Evolutionary conservation across 2,888 invertebrate genomes (phyloP).

Genomic region (Gymnoscelis rufifasciata): DNA sequence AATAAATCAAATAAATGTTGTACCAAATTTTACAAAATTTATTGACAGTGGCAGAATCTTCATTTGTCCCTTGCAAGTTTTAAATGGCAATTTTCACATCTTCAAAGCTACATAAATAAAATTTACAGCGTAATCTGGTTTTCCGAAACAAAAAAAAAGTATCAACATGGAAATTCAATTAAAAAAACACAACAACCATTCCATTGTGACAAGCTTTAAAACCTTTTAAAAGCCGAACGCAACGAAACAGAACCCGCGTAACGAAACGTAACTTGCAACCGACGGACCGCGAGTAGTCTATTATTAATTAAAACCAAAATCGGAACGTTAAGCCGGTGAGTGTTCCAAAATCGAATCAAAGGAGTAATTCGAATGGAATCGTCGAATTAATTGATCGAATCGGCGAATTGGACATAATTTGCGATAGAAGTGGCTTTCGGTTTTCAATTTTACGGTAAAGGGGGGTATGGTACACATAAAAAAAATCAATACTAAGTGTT

Average conservation of each 20-base stretch:
- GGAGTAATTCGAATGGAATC: slow-evolving; percentile 64
- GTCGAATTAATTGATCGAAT: slow-evolving; percentile 43
- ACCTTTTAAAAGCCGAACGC: slow-evolving; percentile 24
- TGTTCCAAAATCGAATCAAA: slow-evolving; percentile 63
- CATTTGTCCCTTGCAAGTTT: too few relatives aligned
- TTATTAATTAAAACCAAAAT: slow-evolving; percentile 71
- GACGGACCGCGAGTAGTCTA: slow-evolving; percentile 43
- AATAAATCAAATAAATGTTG: too few relatives aligned
- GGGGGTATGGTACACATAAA: too few relatives aligned
- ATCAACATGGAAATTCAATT: slow-evolving; percentile 1
- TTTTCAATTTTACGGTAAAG: too few relatives aligned
- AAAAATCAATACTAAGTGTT: too few relatives aligned
- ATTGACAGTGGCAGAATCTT: too few relatives aligned
- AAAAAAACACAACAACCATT: not conserved
- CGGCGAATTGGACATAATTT: not conserved
- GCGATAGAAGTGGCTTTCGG: slow-evolving; percentile 6
- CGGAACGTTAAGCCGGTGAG: slow-evolving; percentile 53
- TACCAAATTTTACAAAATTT: too few relatives aligned
- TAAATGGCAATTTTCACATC: too few relatives aligned
- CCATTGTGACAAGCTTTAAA: slow-evolving; percentile 8
- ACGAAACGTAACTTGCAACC: slow-evolving; percentile 41
- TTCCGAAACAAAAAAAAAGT: too few relatives aligned
- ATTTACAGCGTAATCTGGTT: too few relatives aligned
- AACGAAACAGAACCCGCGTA: slow-evolving; percentile 38
- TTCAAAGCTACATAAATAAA: too few relatives aligned